These are phyloP conservation scores for Euzophera pinguis DNA, from an alignment of 2,888 invertebrate genomes.

Conservation along the genomic window DNA sequence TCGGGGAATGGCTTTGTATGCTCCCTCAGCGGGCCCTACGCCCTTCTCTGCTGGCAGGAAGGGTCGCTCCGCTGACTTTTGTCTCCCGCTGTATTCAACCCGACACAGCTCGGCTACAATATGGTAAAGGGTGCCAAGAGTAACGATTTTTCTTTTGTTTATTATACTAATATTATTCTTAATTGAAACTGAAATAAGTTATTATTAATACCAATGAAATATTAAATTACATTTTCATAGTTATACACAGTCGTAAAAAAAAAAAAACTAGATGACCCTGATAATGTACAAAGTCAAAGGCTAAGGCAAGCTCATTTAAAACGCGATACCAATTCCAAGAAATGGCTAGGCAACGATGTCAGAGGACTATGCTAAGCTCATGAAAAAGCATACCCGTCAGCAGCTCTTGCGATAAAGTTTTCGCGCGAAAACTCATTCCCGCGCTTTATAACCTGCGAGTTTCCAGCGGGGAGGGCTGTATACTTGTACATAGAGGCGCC, in stretches of 20 bases:
- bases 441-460: constrained; percentile 67
- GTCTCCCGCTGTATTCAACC: constrained; percentile 45
- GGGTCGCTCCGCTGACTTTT: constrained; percentile 57
- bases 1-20: constrained; percentile 59
- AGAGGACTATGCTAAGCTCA: constrained; percentile 42
- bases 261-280: neutral
- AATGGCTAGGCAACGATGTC: constrained; percentile 29
- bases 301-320: constrained; percentile 3
- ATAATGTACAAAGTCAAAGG: neutral
- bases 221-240: no score
- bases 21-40: constrained; percentile 52
- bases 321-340: constrained; percentile 16
- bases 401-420: constrained; percentile 63
- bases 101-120: constrained; percentile 25
- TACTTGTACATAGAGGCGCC: constrained; percentile 40
- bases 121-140: constrained; percentile 15
- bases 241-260: neutral
- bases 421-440: constrained; percentile 73
- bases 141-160: neutral
- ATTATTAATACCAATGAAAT: neutral
- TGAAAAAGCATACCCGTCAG: constrained; percentile 45
- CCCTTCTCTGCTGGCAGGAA: constrained; percentile 40
- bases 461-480: constrained; percentile 47
- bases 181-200: neutral
- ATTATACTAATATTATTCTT: neutral